Percentiles rank a stretch among this genome's conserved stretches.
Conservation (phyloP, 2,888 invertebrate genomes). For the Automeris io region DNA sequence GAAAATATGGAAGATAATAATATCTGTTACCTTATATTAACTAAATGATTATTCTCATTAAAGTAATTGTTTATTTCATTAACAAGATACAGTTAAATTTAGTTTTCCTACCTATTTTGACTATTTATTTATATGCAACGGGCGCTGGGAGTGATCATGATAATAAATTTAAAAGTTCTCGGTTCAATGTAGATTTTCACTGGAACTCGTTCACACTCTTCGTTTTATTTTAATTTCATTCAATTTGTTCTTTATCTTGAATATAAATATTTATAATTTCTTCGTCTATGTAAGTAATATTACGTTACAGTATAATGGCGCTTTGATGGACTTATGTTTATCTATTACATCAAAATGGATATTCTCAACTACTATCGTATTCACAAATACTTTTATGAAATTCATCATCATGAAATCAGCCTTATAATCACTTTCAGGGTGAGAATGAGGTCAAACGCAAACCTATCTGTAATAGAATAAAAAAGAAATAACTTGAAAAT, state of each 20-base stretch:
- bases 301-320: background rate
- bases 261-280: slow-evolving; percentile 1
- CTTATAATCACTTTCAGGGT: too few species aligned
- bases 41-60: slow-evolving; percentile 13
- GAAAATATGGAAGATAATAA: slow-evolving; percentile 12
- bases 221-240: slow-evolving; percentile 3
- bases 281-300: slow-evolving; percentile 1
- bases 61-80: slow-evolving; percentile 9
- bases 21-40: slow-evolving; percentile 4
- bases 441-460: too few species aligned
- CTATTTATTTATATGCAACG: slow-evolving; percentile 10
- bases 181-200: slow-evolving; percentile 6
- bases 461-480: too few species aligned
- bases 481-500: too few species aligned
- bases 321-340: background rate
- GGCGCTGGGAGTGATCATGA: background rate
- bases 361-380: background rate
- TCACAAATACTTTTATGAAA: too few species aligned
- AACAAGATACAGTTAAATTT: slow-evolving; percentile 3
- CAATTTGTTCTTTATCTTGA: background rate
- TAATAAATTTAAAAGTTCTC: slow-evolving; percentile 8
- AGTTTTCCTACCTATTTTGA: background rate
- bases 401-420: too few species aligned
- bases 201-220: slow-evolving; percentile 6
- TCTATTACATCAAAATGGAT: background rate